Conservation (phyloP, 2,113 vertebrate species). For the Grus americana region DNA sequence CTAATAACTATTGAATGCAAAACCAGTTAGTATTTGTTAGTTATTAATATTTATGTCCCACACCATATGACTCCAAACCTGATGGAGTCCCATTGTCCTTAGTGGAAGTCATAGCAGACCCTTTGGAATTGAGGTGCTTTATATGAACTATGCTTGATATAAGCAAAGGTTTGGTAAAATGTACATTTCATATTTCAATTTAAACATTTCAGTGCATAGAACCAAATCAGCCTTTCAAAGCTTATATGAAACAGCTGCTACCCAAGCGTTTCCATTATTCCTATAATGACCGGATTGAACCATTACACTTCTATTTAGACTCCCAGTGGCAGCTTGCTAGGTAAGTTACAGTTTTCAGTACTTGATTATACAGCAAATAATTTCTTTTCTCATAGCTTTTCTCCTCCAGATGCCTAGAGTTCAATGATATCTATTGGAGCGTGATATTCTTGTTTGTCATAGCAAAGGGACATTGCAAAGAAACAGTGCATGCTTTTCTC, state of each 20-base stretch:
- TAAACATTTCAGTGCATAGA: conserved; percentile 80
- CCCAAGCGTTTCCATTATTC: conserved; percentile 95
- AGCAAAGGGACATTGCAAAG: not conserved
- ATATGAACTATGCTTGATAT: not conserved
- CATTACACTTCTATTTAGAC: conserved; percentile 87
- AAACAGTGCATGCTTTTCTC: not conserved
- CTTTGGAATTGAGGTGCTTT: not conserved
- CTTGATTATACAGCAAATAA: not conserved
- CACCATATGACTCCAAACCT: not conserved
- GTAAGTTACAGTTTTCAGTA: conserved; percentile 76
- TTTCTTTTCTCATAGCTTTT: not conserved
- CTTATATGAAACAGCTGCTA: conserved; percentile 90
- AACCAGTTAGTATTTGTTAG: not conserved
- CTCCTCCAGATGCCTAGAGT: not conserved
- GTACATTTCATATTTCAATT: not conserved
- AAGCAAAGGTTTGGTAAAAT: not conserved
- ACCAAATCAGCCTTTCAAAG: conserved; percentile 87
- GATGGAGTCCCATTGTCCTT: not conserved
- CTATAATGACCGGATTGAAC: conserved; percentile 86
- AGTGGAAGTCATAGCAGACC: not conserved
- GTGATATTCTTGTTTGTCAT: not conserved
- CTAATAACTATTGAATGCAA: not conserved
- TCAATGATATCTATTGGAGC: not conserved
- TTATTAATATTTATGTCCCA: not conserved
- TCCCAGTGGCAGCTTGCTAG: conserved; percentile 89